These are phyloP conservation scores for Cheilosia impressa DNA, from an alignment of 2,888 invertebrate species.

Conservation along the genomic window DNA sequence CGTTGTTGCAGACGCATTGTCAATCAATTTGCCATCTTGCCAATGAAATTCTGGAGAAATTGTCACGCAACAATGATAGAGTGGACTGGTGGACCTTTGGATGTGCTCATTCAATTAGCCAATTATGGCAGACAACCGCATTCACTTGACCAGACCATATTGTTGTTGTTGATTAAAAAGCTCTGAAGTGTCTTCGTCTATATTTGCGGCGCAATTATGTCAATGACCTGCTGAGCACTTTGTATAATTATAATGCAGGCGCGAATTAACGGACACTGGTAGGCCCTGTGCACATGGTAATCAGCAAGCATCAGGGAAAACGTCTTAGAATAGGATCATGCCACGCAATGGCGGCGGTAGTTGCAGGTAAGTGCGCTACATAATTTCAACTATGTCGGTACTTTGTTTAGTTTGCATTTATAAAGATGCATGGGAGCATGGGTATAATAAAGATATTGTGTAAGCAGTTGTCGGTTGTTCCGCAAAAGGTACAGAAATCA, in stretches of 20 bases:
- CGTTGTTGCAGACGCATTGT: constrained; percentile 66
- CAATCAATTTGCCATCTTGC: constrained; percentile 69
- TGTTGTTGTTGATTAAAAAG: constrained; percentile 5
- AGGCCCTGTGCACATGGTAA: constrained; percentile 40
- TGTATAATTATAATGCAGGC: constrained; percentile 63
- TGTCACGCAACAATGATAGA: constrained; percentile 53
- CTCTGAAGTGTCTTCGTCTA: neutral
- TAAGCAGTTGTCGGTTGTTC: too few species aligned
- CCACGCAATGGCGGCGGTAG: constrained; percentile 37
- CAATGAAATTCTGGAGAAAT: constrained; percentile 63
- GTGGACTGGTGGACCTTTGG: constrained; percentile 58
- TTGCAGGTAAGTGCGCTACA: neutral
- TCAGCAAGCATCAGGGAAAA: neutral
- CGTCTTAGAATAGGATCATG: constrained; percentile 11
- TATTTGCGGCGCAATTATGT: constrained; percentile 13
- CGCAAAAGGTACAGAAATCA: too few species aligned
- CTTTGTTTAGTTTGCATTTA: too few species aligned
- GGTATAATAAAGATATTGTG: too few species aligned
- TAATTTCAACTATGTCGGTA: too few species aligned
- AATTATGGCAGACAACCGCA: constrained; percentile 52
- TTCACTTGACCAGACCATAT: constrained; percentile 47
- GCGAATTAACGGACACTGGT: constrained; percentile 58
- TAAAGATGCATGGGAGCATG: too few species aligned
- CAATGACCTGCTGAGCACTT: constrained; percentile 47
- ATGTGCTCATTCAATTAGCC: constrained; percentile 66